These are phyloP conservation scores for Phalacrocorax aristotelis DNA, from an alignment of 2,113 vertebrate genomes.

Conservation along the genomic window DNA sequence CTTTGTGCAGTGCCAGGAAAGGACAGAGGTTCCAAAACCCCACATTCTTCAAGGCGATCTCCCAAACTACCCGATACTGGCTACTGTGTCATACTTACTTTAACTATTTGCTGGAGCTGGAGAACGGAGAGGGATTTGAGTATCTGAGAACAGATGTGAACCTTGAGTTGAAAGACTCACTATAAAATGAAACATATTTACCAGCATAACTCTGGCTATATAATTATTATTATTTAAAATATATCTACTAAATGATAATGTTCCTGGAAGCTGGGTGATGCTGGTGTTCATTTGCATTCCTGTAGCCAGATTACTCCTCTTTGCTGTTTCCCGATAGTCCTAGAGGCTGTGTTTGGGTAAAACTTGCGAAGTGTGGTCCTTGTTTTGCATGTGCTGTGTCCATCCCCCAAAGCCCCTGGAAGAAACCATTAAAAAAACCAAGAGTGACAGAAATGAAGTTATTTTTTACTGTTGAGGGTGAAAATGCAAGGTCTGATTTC, in stretches of 20 bases:
- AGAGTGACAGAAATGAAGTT: background rate
- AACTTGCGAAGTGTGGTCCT: background rate
- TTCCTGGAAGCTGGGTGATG: background rate
- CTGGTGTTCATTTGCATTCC: background rate
- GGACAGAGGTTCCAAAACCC: background rate
- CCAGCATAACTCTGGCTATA: background rate
- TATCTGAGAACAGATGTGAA: background rate
- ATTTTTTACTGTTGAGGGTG: background rate
- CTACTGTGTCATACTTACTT: background rate
- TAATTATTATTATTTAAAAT: background rate
- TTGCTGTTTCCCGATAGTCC: background rate
- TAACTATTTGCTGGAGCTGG: background rate
- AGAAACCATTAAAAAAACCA: background rate
- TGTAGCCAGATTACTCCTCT: background rate
- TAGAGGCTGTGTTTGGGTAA: background rate
- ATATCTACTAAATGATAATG: background rate
- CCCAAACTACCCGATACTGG: background rate
- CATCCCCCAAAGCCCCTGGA: background rate
- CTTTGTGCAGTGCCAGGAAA: background rate
- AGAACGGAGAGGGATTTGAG: background rate
- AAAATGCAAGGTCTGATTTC: background rate
- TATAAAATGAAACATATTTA: background rate
- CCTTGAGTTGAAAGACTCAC: background rate
- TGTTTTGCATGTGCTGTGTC: background rate
- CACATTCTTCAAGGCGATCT: background rate